Evolutionary conservation across 2,113 vertebrate species (phyloP).

Genomic region (Dolichotis patagonum): DNA sequence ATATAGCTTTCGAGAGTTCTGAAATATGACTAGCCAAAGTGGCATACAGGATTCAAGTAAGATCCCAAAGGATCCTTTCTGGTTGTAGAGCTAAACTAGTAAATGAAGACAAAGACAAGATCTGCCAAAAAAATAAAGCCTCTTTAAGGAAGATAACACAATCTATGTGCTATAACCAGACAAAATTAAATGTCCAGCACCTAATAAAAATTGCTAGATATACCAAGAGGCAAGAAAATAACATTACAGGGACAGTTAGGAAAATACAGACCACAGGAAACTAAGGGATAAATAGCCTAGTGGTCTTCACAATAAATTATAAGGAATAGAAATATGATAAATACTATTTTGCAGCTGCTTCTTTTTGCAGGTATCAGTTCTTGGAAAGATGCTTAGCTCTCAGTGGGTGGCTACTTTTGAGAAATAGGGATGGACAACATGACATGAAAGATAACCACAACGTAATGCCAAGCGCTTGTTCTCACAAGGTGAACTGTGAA

Average conservation of each 20-base stretch:
- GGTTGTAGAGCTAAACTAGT: not conserved
- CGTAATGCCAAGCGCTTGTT: not conserved
- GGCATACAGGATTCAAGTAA: not conserved
- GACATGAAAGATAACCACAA: not conserved
- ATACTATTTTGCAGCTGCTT: not conserved
- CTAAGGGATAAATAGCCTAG: not conserved
- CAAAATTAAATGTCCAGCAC: not conserved
- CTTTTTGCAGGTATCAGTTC: not conserved
- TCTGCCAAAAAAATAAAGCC: conserved; percentile 6
- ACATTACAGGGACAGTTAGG: not conserved
- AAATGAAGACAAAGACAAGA: not conserved
- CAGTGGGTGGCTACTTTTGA: not conserved
- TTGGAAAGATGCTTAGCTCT: not conserved
- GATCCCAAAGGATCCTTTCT: not conserved
- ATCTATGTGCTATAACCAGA: not conserved
- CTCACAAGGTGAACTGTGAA: not conserved
- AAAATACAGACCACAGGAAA: not conserved
- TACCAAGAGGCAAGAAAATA: not conserved
- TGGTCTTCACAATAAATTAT: not conserved
- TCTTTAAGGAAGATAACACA: conserved; percentile 3
- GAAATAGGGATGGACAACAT: not conserved
- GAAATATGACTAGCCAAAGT: not conserved
- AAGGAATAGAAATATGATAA: not conserved
- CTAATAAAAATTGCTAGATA: not conserved
- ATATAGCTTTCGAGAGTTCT: not conserved